Evolutionary conservation across 2,113 vertebrate genomes (phyloP), one percentile per base, ranked within the genome.

Genomic region (Carassius gibelio): DNA sequence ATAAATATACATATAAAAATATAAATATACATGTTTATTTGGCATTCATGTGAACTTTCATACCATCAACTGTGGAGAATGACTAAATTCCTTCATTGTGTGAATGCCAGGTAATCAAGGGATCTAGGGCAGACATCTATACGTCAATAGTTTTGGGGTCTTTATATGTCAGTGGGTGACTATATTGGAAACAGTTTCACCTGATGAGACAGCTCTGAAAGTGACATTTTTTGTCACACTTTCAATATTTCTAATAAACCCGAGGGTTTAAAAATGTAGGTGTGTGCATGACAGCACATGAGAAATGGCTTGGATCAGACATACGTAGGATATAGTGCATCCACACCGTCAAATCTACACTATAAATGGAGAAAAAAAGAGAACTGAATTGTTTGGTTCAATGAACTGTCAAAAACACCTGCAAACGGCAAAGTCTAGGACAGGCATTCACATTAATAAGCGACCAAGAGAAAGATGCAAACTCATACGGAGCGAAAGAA

Each of bases 161-260:
- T 45, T 81, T 81, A 83, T 61, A 83, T 71, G 85, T 57, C 79
- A 80, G 81, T 85, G 55, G 66, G 13, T 14, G 52, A 87, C 74
- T 75, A 75, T 87, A 85, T 88, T 84, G 75, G 80, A 89, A 85
- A 87, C 36, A 7, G 74, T 82, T 21, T 62, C 30, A 45, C 50
- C 55, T 69, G 21, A 81, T 85, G 77, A 87, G 68, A 74, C 52
- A 74, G 19, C 38, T 81, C 71, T 48, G 68, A 55, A 75, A 75
- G 68, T 83, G 61, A 55, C 55, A 79, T 30, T 52, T 75, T 71
- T 83, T 62, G 81, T 85, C 80, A 71, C 55, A 83, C 84, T 85
- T 93, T 94, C 92, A 87, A 81, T 90, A 92, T 91, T 86, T 90
- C 81, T 89, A 77, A 66, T 76, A 34, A 64, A 75, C 84, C 78